A percentile compares a stretch with the other conserved stretches of the same genome.
phyloP scores from a whole-genome alignment of 2,888 invertebrate genomes.

The Galerucella nymphaeae region DNA sequence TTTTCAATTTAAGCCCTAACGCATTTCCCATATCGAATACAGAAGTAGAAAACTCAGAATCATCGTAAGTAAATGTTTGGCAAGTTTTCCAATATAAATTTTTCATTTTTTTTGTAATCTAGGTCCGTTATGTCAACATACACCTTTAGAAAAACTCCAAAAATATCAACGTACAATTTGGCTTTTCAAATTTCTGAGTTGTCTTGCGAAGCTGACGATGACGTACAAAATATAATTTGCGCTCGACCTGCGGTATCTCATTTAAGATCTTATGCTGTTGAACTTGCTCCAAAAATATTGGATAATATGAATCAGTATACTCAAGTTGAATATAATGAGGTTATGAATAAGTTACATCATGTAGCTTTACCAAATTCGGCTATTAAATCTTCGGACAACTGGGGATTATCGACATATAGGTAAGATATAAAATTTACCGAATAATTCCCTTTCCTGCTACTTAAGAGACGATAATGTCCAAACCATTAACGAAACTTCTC shows the following conservation, averaged over 20 bases:
- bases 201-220: slow-evolving; percentile 49
- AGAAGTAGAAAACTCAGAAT: not conserved
- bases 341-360: slow-evolving; percentile 81
- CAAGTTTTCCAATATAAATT: not conserved
- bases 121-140: not conserved
- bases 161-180: slow-evolving; percentile 88
- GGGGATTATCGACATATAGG: slow-evolving; percentile 88
- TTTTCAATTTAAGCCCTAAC: slow-evolving; percentile 62
- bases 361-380: slow-evolving; percentile 88
- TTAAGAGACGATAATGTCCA: no score
- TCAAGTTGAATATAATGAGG: slow-evolving; percentile 54
- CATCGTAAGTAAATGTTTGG: not conserved
- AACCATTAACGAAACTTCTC: no score
- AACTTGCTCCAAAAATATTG: slow-evolving; percentile 45
- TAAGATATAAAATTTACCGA: slow-evolving; percentile 52
- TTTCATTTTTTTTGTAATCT: not conserved
- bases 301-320: slow-evolving; percentile 46
- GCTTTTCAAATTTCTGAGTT: slow-evolving; percentile 88
- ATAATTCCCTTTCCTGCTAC: no score
- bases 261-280: slow-evolving; percentile 43
- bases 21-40: slow-evolving; percentile 53
- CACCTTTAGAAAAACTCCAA: slow-evolving; percentile 64
- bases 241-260: slow-evolving; percentile 43
- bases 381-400: slow-evolving; percentile 92
- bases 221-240: slow-evolving; percentile 44